Evolutionary conservation across 2,888 invertebrate genomes (phyloP), one percentile per base, ranked within the genome.

Genomic region (Drosophila hawaiiensis): DNA sequence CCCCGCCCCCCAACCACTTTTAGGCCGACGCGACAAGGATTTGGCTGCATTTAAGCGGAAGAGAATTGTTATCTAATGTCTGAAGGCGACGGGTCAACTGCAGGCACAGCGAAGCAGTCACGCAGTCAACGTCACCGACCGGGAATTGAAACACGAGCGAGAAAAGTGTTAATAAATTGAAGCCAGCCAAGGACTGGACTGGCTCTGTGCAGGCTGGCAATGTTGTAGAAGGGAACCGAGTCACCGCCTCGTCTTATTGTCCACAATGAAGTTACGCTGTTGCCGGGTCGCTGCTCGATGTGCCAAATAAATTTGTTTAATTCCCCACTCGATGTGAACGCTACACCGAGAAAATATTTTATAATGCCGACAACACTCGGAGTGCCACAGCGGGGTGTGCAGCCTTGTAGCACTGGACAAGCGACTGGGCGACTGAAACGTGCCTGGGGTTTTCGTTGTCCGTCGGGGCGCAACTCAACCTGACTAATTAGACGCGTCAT

Each of bases 401-500:
- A 83, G 74, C 60, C 72, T 72, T 70, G 53, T 70, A 53, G 66
- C 62, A 19, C 33, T 60, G 64, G 68, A 56, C 52, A 35, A 53
- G 43, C 56, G 28, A 63, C 39, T 29, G 50, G 59, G 62, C 56
- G 70, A 49, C 55, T 52, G 72, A 88, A 84, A 87, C 84, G 84
- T 90, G 89, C 75, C 54, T 73, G 89, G 83, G 90, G 82, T 76
- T 80, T 71, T 52, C 16, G 47, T 25, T 25, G 25, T 47, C 59
- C 49, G 68, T 50, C 41, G 67, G 58, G 74, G 69, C 71, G 37
- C 58, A 63, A 65, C 73, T 80, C 83, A 73, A 69, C 68, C 89
- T 80, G 90, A 90, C 90, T 85, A 85, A 85, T 85, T 85, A 85
- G 85, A 85, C 86, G 89, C 90, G 83, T 85, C 84, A 90, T 85